Evolutionary conservation across 1,140 invertebrate species (phyloP).

Genomic region (Galleria mellonella): DNA sequence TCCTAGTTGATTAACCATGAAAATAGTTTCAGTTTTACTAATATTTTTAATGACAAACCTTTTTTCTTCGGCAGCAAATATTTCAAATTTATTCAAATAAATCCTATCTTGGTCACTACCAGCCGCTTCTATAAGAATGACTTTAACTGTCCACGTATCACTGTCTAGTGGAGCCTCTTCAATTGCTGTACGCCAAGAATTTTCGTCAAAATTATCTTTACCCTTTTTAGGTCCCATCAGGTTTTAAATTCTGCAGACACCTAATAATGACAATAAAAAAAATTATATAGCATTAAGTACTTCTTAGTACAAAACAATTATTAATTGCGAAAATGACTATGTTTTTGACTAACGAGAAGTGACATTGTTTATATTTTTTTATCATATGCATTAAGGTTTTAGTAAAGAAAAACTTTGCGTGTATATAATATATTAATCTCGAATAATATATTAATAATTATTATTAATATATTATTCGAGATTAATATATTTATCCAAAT

Average conservation of each 20-base stretch:
- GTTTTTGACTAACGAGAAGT: too few relatives aligned
- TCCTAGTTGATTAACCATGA: constrained; percentile 66
- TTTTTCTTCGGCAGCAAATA: constrained; percentile 49
- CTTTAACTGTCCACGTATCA: constrained; percentile 48
- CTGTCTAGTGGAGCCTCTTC: constrained; percentile 44
- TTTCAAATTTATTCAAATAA: constrained; percentile 63
- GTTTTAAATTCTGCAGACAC: neutral
- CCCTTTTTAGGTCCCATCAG: constrained; percentile 48
- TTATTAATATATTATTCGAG: too few relatives aligned
- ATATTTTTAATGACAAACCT: constrained; percentile 71
- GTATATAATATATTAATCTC: too few relatives aligned
- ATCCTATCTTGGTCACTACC: constrained; percentile 54
- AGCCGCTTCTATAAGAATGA: constrained; percentile 56
- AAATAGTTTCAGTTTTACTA: constrained; percentile 63
- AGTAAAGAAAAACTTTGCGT: too few relatives aligned
- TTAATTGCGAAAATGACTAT: too few relatives aligned
- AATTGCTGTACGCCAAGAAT: constrained; percentile 45
- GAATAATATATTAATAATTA: too few relatives aligned
- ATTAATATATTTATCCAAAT: too few relatives aligned
- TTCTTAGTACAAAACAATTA: too few relatives aligned
- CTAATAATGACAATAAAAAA: neutral
- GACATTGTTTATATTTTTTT: too few relatives aligned
- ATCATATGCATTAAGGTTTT: too few relatives aligned
- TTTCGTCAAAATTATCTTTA: constrained; percentile 29
- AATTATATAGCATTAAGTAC: too few relatives aligned